Conservation (phyloP, 1,140 invertebrate genomes). For the Dryas iulia region DNA sequence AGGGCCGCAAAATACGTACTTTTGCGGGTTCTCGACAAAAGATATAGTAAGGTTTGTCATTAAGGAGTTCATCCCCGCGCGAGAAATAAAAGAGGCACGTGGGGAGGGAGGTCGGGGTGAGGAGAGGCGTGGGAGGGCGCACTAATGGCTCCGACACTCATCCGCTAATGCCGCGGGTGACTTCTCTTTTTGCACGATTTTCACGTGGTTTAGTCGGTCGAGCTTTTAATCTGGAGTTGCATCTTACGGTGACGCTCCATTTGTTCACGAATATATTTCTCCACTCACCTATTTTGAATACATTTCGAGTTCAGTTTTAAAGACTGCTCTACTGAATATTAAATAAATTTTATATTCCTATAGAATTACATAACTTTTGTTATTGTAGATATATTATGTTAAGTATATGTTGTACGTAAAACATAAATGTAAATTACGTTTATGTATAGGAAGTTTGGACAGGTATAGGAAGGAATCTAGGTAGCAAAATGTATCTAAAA, state of each 20-base stretch:
- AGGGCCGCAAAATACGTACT: slow-evolving; percentile 78
- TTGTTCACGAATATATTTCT: slow-evolving; percentile 51
- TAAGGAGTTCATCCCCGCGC: slow-evolving; percentile 79
- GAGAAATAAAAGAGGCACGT: slow-evolving; percentile 78
- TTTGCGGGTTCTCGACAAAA: slow-evolving; percentile 76
- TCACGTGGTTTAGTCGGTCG: slow-evolving; percentile 76
- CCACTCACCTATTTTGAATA: slow-evolving; percentile 21
- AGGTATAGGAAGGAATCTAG: no score
- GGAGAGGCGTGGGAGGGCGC: slow-evolving; percentile 43
- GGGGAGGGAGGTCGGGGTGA: slow-evolving; percentile 49
- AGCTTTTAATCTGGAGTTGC: slow-evolving; percentile 77
- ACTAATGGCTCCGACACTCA: slow-evolving; percentile 79
- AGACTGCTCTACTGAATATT: neutral
- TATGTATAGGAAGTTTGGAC: no score
- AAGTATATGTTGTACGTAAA: no score
- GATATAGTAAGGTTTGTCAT: slow-evolving; percentile 80
- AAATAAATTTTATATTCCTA: neutral
- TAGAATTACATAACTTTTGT: neutral
- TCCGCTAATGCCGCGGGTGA: slow-evolving; percentile 79
- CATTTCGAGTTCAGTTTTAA: neutral
- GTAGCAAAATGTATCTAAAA: no score
- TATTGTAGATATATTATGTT: no score
- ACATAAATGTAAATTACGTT: no score
- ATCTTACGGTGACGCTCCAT: slow-evolving; percentile 71
- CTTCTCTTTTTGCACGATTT: slow-evolving; percentile 78